These are phyloP conservation scores for Melinaea menophilus DNA, from an alignment of 2,888 invertebrate genomes.

Conservation along the genomic window DNA sequence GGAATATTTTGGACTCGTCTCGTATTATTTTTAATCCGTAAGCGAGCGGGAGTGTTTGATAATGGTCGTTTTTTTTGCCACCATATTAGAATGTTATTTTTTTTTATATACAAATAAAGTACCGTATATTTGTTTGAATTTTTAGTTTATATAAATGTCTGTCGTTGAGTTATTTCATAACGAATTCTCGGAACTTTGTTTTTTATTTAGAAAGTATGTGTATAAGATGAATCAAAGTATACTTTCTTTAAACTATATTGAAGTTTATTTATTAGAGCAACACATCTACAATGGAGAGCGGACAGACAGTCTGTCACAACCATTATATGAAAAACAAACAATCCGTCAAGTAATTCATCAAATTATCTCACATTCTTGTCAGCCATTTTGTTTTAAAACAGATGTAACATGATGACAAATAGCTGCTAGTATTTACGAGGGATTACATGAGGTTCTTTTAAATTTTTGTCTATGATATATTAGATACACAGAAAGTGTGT, in stretches of 20 bases:
- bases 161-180: no score
- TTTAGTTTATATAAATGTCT: no score
- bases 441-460: conserved; percentile 42
- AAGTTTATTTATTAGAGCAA: no score
- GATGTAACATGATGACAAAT: conserved; percentile 47
- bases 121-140: no score
- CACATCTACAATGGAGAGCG: conserved; percentile 15
- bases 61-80: conserved; percentile 15
- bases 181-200: no score
- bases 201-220: no score
- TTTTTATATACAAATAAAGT: no score
- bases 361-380: conserved; percentile 37
- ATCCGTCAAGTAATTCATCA: conserved; percentile 44
- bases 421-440: conserved; percentile 53
- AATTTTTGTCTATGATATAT: neutral
- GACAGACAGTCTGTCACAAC: conserved; percentile 28
- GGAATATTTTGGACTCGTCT: conserved; percentile 51
- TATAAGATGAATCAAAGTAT: no score
- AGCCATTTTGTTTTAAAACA: conserved; percentile 24
- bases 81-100: no score
- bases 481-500: no score
- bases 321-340: conserved; percentile 27
- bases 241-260: no score
- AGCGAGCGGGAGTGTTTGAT: conserved; percentile 41
- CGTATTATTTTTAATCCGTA: conserved; percentile 67